phyloP scores from a whole-genome alignment of 2,888 invertebrate genomes.

The Digitonthophagus gazella region DNA sequence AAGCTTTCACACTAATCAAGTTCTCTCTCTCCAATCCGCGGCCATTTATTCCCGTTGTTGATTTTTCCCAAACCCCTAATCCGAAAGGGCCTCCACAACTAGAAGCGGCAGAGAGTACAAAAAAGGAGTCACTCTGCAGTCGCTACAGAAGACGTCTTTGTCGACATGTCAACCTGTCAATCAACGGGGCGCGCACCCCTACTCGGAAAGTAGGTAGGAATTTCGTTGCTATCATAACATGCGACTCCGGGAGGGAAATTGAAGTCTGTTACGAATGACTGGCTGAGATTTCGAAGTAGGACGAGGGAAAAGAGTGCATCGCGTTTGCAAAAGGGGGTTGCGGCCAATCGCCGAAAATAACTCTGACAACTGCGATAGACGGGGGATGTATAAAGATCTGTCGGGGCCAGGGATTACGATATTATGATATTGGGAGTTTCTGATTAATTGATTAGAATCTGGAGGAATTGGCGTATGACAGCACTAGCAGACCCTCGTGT shows the following conservation, averaged over 20 bases:
- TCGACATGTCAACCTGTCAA: neutral
- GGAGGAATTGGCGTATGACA: slow-evolving; percentile 46
- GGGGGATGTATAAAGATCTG: slow-evolving; percentile 21
- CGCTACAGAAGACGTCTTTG: neutral
- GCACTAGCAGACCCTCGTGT: slow-evolving; percentile 21
- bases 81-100: neutral
- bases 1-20: neutral
- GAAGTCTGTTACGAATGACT: no score
- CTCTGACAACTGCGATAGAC: neutral
- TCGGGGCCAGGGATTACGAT: slow-evolving; percentile 45
- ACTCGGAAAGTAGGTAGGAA: neutral
- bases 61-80: neutral
- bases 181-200: neutral
- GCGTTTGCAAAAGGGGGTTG: neutral
- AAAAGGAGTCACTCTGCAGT: neutral
- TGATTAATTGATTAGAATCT: slow-evolving; percentile 49
- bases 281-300: no score
- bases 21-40: neutral
- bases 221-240: neutral
- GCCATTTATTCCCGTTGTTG: neutral
- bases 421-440: slow-evolving; percentile 42
- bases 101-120: neutral
- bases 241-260: neutral
- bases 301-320: no score
- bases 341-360: neutral